A percentile compares a stretch with the other conserved stretches of the same genome.
Conservation (phyloP, 1,140 invertebrate species). For the Medauroidea extradentata region DNA sequence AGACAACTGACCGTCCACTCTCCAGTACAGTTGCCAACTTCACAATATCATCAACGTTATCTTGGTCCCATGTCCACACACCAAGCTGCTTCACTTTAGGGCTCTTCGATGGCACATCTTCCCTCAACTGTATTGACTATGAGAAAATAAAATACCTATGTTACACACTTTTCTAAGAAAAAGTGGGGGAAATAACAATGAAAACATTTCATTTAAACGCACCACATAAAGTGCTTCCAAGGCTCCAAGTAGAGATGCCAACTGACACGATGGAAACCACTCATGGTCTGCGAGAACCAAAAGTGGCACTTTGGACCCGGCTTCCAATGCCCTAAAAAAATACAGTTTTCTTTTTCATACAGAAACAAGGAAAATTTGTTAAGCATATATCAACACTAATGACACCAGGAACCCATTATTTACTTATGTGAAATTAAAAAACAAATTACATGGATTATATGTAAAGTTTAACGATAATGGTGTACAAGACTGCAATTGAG, state of each 20-base stretch:
- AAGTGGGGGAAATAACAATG: too few relatives aligned
- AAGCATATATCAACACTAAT: too few relatives aligned
- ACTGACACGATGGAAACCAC: slow-evolving; percentile 58
- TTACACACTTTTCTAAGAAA: too few relatives aligned
- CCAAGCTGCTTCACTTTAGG: slow-evolving; percentile 58
- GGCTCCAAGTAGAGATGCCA: slow-evolving; percentile 74
- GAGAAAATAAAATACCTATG: slow-evolving; percentile 27
- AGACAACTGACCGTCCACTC: slow-evolving; percentile 54
- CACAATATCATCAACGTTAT: slow-evolving; percentile 51
- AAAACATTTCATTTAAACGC: slow-evolving; percentile 40
- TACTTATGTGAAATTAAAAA: too few relatives aligned
- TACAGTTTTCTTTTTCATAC: too few relatives aligned
- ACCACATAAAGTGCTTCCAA: slow-evolving; percentile 83
- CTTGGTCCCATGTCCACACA: slow-evolving; percentile 50
- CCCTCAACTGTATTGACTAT: slow-evolving; percentile 75
- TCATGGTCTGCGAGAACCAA: slow-evolving; percentile 53
- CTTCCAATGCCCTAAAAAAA: slow-evolving; percentile 48
- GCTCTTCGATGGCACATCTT: slow-evolving; percentile 59
- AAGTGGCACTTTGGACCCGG: slow-evolving; percentile 66
- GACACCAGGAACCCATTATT: too few relatives aligned
- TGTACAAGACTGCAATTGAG: too few relatives aligned
- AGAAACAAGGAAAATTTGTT: too few relatives aligned
- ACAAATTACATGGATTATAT: too few relatives aligned
- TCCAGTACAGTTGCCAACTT: slow-evolving; percentile 66
- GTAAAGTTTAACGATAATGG: too few relatives aligned